phyloP scores from a whole-genome alignment of 2,888 invertebrate genomes.

The Ormyrus thymus region DNA sequence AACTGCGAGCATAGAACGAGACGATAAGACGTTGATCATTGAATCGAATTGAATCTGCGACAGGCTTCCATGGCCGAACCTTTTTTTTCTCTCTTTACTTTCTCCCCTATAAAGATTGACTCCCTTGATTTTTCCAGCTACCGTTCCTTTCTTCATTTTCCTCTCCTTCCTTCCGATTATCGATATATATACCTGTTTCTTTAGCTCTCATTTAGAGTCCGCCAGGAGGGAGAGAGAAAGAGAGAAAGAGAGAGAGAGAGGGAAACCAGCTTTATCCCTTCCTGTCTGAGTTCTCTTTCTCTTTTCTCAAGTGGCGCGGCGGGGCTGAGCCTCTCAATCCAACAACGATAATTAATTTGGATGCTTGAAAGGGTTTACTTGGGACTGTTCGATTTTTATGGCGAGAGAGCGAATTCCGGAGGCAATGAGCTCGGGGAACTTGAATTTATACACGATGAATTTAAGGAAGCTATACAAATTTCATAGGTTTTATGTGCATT shows the following conservation, averaged over 20 bases:
- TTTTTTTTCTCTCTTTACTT: background rate
- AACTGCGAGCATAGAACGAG: conserved; percentile 33
- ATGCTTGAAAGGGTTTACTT: conserved; percentile 65
- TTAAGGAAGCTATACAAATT: background rate
- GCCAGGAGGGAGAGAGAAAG: too few species aligned
- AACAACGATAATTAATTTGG: conserved; percentile 68
- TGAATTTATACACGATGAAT: background rate
- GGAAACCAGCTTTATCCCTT: background rate
- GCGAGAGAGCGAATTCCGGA: background rate
- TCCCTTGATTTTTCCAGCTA: conserved; percentile 45
- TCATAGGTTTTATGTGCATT: background rate
- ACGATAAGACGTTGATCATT: conserved; percentile 51
- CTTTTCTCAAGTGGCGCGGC: conserved; percentile 5
- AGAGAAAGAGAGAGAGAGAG: too few species aligned
- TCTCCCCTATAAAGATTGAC: conserved; percentile 18
- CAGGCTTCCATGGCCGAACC: background rate
- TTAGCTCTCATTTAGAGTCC: background rate
- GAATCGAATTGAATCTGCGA: conserved; percentile 49
- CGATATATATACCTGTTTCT: conserved; percentile 10
- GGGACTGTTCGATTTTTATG: conserved; percentile 67
- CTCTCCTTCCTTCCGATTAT: background rate
- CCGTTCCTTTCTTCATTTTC: conserved; percentile 37
- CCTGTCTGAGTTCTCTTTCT: background rate
- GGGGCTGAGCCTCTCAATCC: conserved; percentile 63
- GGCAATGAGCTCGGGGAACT: background rate